Conservation (phyloP, 2,797 vertebrate species). For the Cyclopterus lumpus region DNA sequence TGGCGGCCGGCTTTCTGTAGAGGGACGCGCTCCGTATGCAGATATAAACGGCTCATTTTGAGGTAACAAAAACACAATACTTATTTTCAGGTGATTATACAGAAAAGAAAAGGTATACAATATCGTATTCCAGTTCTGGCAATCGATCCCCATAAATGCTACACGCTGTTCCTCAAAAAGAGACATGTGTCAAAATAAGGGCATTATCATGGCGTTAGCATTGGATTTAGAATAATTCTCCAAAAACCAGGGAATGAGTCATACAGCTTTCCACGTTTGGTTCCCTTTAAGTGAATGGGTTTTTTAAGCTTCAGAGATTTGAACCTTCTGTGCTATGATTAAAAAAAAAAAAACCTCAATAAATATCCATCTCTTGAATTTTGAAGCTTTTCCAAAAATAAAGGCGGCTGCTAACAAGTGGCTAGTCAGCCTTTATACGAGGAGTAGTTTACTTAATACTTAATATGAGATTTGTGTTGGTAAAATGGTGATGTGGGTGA, state of each 20-base stretch:
- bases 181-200: constrained; percentile 12
- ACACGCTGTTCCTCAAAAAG: background rate
- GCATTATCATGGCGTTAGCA: background rate
- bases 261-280: too few species aligned
- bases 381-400: background rate
- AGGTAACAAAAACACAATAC: background rate
- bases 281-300: too few species aligned
- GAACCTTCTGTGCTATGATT: too few species aligned
- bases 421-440: background rate
- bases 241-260: too few species aligned
- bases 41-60: background rate
- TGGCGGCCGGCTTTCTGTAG: background rate
- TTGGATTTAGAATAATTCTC: background rate
- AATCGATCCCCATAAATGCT: background rate
- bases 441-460: background rate
- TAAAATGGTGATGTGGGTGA: background rate
- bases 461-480: background rate
- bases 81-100: background rate
- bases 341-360: too few species aligned
- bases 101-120: background rate
- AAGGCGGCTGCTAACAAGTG: background rate
- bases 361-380: background rate
- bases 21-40: background rate
- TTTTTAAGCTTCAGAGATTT: too few species aligned
- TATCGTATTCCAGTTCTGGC: background rate